These are phyloP conservation scores for Myotis daubentonii DNA, from an alignment of 2,797 vertebrate species.

Conservation along the genomic window DNA sequence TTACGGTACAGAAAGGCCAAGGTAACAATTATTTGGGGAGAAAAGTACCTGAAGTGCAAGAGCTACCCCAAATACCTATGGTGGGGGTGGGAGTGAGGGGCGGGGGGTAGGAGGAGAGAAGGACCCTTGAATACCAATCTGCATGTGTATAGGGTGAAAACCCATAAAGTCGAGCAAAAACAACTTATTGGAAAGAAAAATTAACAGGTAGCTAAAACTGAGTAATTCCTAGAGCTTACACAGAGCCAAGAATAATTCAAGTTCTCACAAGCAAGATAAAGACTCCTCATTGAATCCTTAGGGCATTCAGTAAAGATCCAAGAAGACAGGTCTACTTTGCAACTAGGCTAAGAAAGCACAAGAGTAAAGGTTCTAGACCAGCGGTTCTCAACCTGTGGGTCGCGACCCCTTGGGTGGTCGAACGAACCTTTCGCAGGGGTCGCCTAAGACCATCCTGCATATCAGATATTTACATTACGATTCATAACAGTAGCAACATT, in stretches of 20 bases:
- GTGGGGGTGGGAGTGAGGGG: no score
- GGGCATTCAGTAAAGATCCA: neutral
- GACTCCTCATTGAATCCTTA: neutral
- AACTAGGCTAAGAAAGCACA: neutral
- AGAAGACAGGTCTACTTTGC: neutral
- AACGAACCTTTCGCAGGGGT: no score
- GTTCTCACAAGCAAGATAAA: neutral
- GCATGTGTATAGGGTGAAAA: neutral
- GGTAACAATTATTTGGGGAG: neutral
- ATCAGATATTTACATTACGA: no score
- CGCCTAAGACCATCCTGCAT: no score
- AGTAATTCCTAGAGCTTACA: neutral
- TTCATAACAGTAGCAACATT: no score
- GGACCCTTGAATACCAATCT: neutral
- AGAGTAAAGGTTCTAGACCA: neutral
- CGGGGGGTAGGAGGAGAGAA: neutral
- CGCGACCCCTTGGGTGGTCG: no score
- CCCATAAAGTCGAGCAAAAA: neutral
- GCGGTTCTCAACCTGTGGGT: no score
- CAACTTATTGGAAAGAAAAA: slow-evolving; percentile 1
- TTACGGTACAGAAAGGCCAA: neutral
- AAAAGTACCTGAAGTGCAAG: neutral
- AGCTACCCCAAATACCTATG: neutral
- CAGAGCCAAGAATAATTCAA: neutral
- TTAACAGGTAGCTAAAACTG: neutral